phyloP scores from a whole-genome alignment of 2,113 vertebrate genomes.

The Theristicus caerulescens region DNA sequence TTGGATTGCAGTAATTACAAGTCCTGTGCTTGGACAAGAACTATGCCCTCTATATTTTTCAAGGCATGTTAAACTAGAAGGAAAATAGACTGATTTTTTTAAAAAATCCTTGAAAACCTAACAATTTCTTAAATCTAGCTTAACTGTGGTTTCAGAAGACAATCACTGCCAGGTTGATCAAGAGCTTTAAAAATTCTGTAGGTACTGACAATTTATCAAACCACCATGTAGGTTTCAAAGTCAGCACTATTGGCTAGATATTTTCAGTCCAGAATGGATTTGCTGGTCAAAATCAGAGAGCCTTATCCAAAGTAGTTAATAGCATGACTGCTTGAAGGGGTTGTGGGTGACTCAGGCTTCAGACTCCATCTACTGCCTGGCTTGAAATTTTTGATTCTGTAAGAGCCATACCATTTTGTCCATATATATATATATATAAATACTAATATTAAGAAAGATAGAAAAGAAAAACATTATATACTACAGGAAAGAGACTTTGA shows the following conservation, averaged over 20 bases:
- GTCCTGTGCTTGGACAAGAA: background rate
- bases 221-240: background rate
- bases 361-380: background rate
- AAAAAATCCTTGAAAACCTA: background rate
- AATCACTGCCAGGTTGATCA: background rate
- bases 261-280: background rate
- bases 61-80: background rate
- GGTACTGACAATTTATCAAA: background rate
- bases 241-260: background rate
- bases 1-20: background rate
- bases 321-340: background rate
- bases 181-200: background rate
- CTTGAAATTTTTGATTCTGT: background rate
- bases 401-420: background rate
- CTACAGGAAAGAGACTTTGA: background rate
- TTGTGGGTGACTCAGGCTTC: background rate
- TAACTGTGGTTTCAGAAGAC: background rate
- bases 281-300: background rate
- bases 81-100: background rate
- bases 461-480: background rate
- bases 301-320: background rate
- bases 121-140: background rate
- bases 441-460: background rate
- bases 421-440: background rate
- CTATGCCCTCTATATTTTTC: background rate